These are phyloP conservation scores for Ochotona curzoniae DNA, from an alignment of 2,113 vertebrate species.

Conservation along the genomic window DNA sequence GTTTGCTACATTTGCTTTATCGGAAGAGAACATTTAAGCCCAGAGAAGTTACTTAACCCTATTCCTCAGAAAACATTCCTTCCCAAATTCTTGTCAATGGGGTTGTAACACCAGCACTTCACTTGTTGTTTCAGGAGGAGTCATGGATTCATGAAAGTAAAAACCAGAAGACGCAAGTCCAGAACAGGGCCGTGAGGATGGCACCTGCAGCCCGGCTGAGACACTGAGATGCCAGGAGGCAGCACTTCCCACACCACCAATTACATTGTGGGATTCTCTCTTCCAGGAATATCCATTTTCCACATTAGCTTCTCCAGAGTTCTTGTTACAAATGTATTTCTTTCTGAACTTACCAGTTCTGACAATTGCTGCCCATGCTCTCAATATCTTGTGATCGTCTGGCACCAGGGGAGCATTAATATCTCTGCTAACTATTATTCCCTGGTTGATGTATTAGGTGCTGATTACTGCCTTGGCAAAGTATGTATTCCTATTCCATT, in stretches of 20 bases:
- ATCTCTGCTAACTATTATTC: neutral
- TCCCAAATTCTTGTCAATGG: neutral
- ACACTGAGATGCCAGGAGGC: neutral
- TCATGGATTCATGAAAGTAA: no score
- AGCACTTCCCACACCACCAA: fast-evolving
- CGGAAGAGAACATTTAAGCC: neutral
- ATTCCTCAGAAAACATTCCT: neutral
- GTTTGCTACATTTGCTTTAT: neutral
- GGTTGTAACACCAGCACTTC: neutral
- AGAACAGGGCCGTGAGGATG: neutral
- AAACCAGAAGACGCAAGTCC: neutral
- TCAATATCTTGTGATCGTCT: neutral
- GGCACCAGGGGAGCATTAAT: neutral
- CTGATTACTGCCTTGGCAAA: neutral
- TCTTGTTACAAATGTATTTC: neutral
- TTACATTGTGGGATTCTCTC: fast-evolving
- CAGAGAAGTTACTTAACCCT: neutral
- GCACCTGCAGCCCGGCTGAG: neutral
- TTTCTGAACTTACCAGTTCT: neutral
- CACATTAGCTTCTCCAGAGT: neutral
- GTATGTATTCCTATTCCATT: neutral
- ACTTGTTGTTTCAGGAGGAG: neutral
- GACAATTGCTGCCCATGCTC: neutral
- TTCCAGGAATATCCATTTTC: neutral
- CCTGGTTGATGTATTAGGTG: no score